A percentile compares a stretch with the other conserved stretches of the same genome.
Conservation (phyloP, 2,888 invertebrate species). For the Dorcus hopei region DNA sequence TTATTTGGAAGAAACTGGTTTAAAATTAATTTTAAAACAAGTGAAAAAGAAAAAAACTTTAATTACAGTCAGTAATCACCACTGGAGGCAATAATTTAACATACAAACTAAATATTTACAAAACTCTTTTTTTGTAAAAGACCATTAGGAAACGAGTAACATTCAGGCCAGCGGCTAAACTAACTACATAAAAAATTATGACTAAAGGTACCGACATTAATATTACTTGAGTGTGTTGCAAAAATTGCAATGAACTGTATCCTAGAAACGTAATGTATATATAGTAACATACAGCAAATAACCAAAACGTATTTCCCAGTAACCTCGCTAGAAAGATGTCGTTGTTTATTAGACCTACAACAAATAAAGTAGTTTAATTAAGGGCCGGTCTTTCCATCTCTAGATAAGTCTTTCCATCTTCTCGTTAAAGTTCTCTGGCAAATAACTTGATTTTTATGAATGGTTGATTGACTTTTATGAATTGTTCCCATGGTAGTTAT, state of each 20-base stretch:
- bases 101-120: slow-evolving; percentile 2
- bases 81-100: background rate
- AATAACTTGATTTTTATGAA: too few species aligned
- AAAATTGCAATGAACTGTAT: slow-evolving; percentile 86
- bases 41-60: background rate
- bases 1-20: too few species aligned
- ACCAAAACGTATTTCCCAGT: slow-evolving; percentile 91
- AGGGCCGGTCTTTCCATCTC: too few species aligned
- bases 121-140: slow-evolving; percentile 75
- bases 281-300: slow-evolving; percentile 87
- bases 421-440: too few species aligned
- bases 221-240: slow-evolving; percentile 81
- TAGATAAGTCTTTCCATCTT: too few species aligned
- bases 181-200: slow-evolving; percentile 72
- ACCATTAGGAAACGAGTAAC: slow-evolving; percentile 75
- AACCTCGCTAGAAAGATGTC: slow-evolving; percentile 77
- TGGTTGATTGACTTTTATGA: too few species aligned
- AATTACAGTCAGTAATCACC: background rate
- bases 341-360: slow-evolving; percentile 63
- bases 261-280: slow-evolving; percentile 96
- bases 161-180: slow-evolving; percentile 78
- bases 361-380: slow-evolving; percentile 20
- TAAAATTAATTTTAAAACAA: too few species aligned
- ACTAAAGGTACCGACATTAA: slow-evolving; percentile 80
- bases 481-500: too few species aligned